Evolutionary conservation across 2,113 vertebrate species (phyloP).

Genomic region (Diadophis punctatus): DNA sequence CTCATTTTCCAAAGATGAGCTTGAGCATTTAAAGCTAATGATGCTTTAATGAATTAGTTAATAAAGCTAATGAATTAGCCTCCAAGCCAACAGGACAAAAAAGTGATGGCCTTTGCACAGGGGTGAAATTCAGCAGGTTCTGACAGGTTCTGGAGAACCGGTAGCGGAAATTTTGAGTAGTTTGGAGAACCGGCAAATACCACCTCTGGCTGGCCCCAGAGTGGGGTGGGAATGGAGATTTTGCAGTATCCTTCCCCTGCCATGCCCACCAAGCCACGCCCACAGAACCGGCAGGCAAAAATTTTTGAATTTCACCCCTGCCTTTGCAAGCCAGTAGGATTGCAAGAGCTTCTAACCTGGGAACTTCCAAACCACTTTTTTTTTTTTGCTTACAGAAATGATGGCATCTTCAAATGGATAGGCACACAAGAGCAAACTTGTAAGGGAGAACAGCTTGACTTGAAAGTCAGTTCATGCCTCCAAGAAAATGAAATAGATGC

Average conservation of each 20-base stretch:
- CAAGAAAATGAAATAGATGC: background rate
- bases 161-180: no score
- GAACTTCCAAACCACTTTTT: background rate
- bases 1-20: background rate
- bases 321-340: background rate
- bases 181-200: no score
- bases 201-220: no score
- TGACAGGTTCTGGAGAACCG: no score
- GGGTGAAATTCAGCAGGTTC: no score
- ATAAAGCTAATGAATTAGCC: background rate
- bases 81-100: background rate
- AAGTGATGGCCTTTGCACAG: background rate
- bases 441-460: background rate
- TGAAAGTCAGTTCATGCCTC: background rate
- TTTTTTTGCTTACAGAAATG: background rate
- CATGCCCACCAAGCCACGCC: no score
- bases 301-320: no score
- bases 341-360: background rate
- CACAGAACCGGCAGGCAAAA: no score
- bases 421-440: background rate
- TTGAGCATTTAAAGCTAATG: background rate
- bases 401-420: background rate
- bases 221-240: no score
- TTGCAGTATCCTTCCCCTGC: no score
- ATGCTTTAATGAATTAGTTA: no score